These are phyloP conservation scores for Lacerta bilineata DNA, from an alignment of 2,797 vertebrate species.

Conservation along the genomic window DNA sequence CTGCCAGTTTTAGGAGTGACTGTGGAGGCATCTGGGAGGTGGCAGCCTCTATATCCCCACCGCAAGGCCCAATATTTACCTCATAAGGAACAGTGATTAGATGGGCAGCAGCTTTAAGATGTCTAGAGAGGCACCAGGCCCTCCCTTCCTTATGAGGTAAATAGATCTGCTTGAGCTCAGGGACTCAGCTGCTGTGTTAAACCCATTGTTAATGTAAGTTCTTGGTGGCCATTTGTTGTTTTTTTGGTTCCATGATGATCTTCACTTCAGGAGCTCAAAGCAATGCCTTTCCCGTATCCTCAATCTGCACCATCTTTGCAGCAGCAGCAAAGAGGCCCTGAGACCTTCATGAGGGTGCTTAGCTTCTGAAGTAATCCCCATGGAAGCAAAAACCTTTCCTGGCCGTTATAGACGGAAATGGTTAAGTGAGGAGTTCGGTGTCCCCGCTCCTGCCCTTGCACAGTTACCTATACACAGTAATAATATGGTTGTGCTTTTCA, in stretches of 20 bases:
- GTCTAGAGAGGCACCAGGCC: not conserved
- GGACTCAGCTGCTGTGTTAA: not conserved
- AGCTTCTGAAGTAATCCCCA: slow-evolving; percentile 9
- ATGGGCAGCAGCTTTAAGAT: not conserved
- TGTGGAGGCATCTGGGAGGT: no score
- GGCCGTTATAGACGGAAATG: not conserved
- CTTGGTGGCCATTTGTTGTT: not conserved
- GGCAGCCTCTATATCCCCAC: no score
- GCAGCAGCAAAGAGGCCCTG: not conserved
- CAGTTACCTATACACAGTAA: slow-evolving; percentile 19
- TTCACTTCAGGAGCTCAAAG: not conserved
- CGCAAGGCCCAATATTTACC: not conserved
- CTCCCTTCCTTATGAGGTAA: not conserved
- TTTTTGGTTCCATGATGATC: not conserved
- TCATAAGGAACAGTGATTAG: not conserved
- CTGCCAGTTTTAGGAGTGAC: no score
- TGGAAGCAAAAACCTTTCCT: not conserved
- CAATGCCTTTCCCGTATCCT: not conserved
- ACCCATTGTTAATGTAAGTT: not conserved
- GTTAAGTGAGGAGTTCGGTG: slow-evolving; percentile 11
- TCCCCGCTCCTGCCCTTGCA: not conserved
- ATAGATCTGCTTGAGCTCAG: not conserved
- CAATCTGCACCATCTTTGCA: not conserved
- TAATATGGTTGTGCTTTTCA: slow-evolving; percentile 1
- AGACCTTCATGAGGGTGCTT: not conserved